A percentile compares a stretch with the other conserved stretches of the same genome.
These are phyloP conservation scores for Helicoverpa assulta DNA, from an alignment of 2,888 invertebrate species.

Conservation along the genomic window DNA sequence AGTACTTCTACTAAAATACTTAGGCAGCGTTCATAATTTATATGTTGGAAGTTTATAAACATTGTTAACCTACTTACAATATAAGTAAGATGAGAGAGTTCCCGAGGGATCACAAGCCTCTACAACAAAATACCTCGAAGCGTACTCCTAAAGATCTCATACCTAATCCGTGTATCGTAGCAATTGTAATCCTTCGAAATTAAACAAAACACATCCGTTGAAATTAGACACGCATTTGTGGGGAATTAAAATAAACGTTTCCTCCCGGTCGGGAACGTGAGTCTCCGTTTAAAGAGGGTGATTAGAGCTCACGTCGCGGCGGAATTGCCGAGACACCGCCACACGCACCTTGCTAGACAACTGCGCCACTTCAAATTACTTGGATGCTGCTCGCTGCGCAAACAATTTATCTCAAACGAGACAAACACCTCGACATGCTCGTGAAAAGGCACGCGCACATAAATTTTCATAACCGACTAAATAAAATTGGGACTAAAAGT, in stretches of 20 bases:
- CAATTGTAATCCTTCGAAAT: slow-evolving; percentile 79
- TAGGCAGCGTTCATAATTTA: slow-evolving; percentile 3
- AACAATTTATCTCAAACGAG: slow-evolving; percentile 64
- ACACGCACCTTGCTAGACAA: slow-evolving; percentile 73
- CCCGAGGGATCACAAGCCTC: slow-evolving; percentile 15
- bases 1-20: background rate
- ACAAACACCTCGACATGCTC: slow-evolving; percentile 36
- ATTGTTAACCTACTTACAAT: slow-evolving; percentile 21
- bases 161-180: slow-evolving; percentile 62
- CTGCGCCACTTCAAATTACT: slow-evolving; percentile 64
- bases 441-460: slow-evolving; percentile 28
- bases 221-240: slow-evolving; percentile 86
- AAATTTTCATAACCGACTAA: slow-evolving; percentile 40
- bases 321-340: slow-evolving; percentile 77
- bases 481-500: slow-evolving; percentile 37
- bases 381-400: slow-evolving; percentile 53
- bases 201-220: slow-evolving; percentile 81
- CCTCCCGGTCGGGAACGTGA: slow-evolving; percentile 77
- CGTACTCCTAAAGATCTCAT: slow-evolving; percentile 36
- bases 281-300: slow-evolving; percentile 82
- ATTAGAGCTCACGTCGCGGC: slow-evolving; percentile 81
- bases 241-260: slow-evolving; percentile 86
- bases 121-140: slow-evolving; percentile 31
- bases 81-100: slow-evolving; percentile 24
- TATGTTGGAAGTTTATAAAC: slow-evolving; percentile 26